phyloP scores from a whole-genome alignment of 2,113 vertebrate genomes.

The Madoqua kirkii region DNA sequence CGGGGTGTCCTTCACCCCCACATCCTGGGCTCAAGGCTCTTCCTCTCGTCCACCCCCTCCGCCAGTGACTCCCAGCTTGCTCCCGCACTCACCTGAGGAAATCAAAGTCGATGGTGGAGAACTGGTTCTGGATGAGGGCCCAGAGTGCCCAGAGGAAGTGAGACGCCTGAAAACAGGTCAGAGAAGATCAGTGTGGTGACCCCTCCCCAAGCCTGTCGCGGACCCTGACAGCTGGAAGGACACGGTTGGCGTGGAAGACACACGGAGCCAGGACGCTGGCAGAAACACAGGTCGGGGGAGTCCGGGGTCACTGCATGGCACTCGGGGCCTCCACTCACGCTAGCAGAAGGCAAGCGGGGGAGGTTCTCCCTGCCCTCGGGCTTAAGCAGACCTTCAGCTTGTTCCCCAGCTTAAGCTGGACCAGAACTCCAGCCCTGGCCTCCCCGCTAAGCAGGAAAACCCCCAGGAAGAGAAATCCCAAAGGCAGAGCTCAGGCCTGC shows the following conservation, averaged over 20 bases:
- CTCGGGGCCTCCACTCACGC: neutral
- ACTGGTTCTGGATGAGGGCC: constrained; percentile 96
- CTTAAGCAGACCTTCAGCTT: neutral
- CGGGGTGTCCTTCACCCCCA: neutral
- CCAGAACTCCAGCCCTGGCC: neutral
- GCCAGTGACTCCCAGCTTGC: accelerated
- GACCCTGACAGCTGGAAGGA: neutral
- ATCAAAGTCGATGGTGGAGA: constrained; percentile 96
- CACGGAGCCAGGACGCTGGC: neutral
- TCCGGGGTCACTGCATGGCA: neutral
- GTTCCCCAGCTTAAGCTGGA: too few species aligned
- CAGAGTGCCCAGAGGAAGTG: constrained; percentile 99
- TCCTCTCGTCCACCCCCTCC: neutral
- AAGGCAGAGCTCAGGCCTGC: neutral
- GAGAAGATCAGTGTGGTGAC: neutral
- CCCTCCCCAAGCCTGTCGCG: accelerated
- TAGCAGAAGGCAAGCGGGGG: neutral
- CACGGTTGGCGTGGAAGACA: neutral
- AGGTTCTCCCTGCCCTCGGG: accelerated
- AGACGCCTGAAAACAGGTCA: constrained; percentile 85
- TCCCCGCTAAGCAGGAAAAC: too few species aligned
- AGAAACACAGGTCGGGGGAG: neutral
- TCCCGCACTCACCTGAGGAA: constrained; percentile 88
- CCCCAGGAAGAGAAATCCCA: neutral
- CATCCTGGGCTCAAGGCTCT: neutral